Evolutionary conservation across 2,113 vertebrate species (phyloP).

Genomic region (crab-eating macaque (Macaca fascicularis)): T2T-MFA8v1.1 NC_088387.1:52993501-52994000

Average conservation of each 20-base stretch:
- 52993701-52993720: neutral
- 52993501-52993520: neutral
- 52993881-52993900: neutral
- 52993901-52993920: neutral
- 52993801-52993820: neutral
- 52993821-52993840: neutral
- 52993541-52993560: neutral
- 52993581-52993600: neutral
- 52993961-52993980: neutral
- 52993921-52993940: neutral
- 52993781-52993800: neutral
- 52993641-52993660: neutral
- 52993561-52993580: neutral
- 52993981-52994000: neutral
- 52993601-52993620: neutral
- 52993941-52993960: neutral
- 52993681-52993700: neutral
- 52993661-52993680: neutral
- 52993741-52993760: neutral
- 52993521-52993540: neutral
- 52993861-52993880: neutral
- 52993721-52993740: neutral
- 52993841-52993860: neutral
- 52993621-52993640: neutral
- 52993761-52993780: neutral